These are phyloP conservation scores for Hapalemur alaotrensis DNA, from an alignment of 2,797 vertebrate genomes.

Conservation along the genomic window DNA sequence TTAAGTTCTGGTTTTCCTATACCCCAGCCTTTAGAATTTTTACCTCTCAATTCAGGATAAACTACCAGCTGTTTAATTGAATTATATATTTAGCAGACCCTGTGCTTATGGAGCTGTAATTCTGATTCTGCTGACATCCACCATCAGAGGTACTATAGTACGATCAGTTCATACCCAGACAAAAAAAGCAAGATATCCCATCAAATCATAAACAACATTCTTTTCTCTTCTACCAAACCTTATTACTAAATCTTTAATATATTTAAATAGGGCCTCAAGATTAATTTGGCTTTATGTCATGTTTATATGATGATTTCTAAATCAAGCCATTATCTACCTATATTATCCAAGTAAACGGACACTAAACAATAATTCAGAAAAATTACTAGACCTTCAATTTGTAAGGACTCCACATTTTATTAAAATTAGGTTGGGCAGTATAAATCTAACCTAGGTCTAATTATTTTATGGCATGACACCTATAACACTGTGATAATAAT, in stretches of 20 bases:
- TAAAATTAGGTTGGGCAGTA: background rate
- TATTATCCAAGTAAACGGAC: background rate
- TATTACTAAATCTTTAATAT: background rate
- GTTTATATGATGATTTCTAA: background rate
- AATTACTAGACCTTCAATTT: background rate
- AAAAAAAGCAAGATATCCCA: background rate
- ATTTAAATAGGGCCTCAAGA: background rate
- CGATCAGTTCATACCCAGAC: background rate
- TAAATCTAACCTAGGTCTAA: background rate
- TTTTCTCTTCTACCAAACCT: background rate
- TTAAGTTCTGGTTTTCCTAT: background rate
- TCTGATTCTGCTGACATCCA: background rate
- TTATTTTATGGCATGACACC: background rate
- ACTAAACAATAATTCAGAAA: conserved; percentile 27
- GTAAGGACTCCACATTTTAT: background rate
- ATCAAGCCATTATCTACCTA: background rate
- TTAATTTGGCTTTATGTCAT: background rate
- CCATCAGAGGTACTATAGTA: background rate
- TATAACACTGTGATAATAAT: background rate
- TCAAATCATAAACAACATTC: background rate
- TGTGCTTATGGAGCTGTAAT: background rate
- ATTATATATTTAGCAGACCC: background rate
- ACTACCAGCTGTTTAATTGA: background rate
- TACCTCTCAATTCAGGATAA: background rate
- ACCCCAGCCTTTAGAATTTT: background rate